A percentile compares a stretch with the other conserved stretches of the same genome.
phyloP scores from a whole-genome alignment of 2,113 vertebrate species.

The Otis tarda region DNA sequence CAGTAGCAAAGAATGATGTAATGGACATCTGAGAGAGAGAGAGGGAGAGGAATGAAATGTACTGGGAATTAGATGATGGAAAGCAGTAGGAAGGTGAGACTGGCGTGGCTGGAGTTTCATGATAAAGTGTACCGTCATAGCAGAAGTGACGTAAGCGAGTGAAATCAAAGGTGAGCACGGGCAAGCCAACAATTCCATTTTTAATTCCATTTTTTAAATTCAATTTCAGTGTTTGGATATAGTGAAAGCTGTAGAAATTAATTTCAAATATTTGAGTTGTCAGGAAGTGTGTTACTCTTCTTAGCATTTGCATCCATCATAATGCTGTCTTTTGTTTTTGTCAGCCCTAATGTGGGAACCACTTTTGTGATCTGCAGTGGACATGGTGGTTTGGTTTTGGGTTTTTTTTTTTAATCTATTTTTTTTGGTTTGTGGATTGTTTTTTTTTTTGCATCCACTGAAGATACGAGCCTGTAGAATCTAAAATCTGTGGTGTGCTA shows the following conservation, averaged over 20 bases:
- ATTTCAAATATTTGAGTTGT: neutral
- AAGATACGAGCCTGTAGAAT: neutral
- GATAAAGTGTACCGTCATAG: neutral
- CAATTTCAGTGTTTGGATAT: neutral
- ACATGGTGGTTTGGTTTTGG: too few species aligned
- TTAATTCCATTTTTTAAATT: neutral
- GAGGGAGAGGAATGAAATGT: neutral
- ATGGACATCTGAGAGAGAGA: neutral
- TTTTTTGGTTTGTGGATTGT: too few species aligned
- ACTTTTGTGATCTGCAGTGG: neutral
- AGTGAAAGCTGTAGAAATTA: neutral
- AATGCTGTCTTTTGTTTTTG: neutral
- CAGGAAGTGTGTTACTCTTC: neutral
- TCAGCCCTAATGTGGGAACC: neutral
- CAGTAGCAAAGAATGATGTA: slow-evolving; percentile 15
- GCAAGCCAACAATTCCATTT: neutral
- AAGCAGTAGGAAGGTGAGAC: neutral
- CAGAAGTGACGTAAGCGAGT: neutral
- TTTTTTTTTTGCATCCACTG: neutral
- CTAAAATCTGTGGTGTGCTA: neutral
- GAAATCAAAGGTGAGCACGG: neutral
- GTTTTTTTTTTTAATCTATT: too few species aligned
- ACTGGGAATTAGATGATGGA: neutral
- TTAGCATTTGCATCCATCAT: neutral
- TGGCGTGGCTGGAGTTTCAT: neutral